Percentiles rank a stretch among this genome's conserved stretches.
phyloP scores from a whole-genome alignment of 2,888 invertebrate species.

The Stenodera caucasica region DNA sequence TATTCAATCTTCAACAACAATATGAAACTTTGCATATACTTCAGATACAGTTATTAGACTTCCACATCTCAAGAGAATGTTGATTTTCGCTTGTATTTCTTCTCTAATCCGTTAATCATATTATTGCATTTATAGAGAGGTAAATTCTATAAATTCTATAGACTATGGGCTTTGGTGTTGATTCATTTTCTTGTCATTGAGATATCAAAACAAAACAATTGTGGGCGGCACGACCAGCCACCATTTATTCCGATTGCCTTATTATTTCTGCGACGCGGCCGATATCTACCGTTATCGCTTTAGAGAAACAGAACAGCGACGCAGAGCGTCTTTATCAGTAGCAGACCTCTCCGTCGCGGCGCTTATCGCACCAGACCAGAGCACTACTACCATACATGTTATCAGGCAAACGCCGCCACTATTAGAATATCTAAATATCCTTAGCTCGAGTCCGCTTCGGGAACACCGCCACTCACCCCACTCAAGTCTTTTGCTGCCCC shows the following conservation, averaged over 20 bases:
- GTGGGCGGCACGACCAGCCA: constrained; percentile 18
- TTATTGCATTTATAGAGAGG: not conserved
- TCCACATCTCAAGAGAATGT: not conserved
- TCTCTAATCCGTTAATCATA: not conserved
- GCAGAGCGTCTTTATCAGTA: constrained; percentile 55
- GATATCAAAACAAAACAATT: not conserved
- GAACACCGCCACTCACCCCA: constrained; percentile 39
- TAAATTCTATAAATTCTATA: not conserved
- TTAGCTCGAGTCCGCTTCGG: constrained; percentile 48
- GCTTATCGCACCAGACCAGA: constrained; percentile 55
- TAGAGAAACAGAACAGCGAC: constrained; percentile 52
- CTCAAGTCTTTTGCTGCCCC: not conserved
- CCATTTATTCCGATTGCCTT: constrained; percentile 45
- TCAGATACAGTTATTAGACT: not conserved
- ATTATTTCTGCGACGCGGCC: constrained; percentile 51
- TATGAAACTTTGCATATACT: not conserved
- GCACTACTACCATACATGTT: constrained; percentile 55
- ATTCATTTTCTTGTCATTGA: not conserved
- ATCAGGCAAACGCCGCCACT: constrained; percentile 55
- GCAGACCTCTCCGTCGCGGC: constrained; percentile 51
- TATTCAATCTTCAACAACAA: not conserved
- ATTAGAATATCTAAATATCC: constrained; percentile 58
- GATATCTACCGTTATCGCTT: constrained; percentile 48
- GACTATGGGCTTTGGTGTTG: not conserved
- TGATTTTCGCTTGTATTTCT: not conserved